Conservation (phyloP, 1,140 invertebrate species). For the Drosophila kanapiae region DNA sequence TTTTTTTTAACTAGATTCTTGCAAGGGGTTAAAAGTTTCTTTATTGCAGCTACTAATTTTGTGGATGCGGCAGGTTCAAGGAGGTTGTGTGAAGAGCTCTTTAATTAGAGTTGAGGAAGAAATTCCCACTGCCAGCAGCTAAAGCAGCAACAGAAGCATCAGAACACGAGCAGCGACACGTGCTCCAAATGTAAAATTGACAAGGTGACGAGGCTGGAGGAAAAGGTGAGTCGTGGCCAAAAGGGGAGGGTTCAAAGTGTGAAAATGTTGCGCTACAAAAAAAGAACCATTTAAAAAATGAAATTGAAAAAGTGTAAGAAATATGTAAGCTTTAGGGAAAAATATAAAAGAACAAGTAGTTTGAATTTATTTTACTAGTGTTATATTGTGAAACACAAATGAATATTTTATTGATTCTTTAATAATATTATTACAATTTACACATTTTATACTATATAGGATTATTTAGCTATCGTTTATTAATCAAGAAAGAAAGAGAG, state of each 20-base stretch:
- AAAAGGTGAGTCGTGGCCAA: not conserved
- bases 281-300: not conserved
- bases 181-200: slow-evolving; percentile 49
- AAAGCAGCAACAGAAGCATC: slow-evolving; percentile 22
- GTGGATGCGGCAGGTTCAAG: slow-evolving; percentile 27
- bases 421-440: too few species aligned
- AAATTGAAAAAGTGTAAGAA: too few species aligned
- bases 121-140: slow-evolving; percentile 36
- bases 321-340: too few species aligned
- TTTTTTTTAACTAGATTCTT: too few species aligned
- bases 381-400: too few species aligned
- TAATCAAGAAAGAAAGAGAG: too few species aligned
- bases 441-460: too few species aligned
- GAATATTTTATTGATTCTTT: too few species aligned
- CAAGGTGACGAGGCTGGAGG: slow-evolving; percentile 33
- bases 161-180: slow-evolving; percentile 58
- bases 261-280: slow-evolving; percentile 19
- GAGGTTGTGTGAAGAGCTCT: slow-evolving; percentile 36
- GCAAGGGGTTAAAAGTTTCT: slow-evolving; percentile 14
- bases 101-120: slow-evolving; percentile 53
- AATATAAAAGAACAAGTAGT: too few species aligned
- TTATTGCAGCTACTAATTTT: slow-evolving; percentile 22
- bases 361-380: too few species aligned
- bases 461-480: too few species aligned
- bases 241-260: slow-evolving; percentile 30